phyloP scores from a whole-genome alignment of 1,140 invertebrate genomes.

The Propsilocerus akamusi region DNA sequence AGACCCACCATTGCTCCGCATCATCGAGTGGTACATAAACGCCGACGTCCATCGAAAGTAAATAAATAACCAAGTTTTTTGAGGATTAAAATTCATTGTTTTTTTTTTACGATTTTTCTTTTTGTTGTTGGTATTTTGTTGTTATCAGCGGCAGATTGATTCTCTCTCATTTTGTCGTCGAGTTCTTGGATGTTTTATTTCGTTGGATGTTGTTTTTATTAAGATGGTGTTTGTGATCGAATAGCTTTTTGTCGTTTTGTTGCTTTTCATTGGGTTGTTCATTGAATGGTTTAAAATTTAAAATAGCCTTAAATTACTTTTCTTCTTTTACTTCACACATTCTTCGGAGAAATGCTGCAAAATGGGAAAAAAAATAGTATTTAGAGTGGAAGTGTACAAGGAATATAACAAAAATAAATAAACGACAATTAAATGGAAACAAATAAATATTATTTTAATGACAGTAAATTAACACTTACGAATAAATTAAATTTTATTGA shows the following conservation, averaged over 20 bases:
- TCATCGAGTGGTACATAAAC: not conserved
- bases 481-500: not conserved
- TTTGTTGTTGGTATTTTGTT: not conserved
- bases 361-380: conserved; percentile 8
- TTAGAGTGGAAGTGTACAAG: not conserved
- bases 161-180: not conserved
- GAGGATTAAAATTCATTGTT: not conserved
- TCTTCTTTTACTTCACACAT: conserved; percentile 34
- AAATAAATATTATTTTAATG: too few species aligned
- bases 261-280: too few species aligned
- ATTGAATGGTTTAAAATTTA: too few species aligned
- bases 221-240: not conserved
- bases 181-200: not conserved
- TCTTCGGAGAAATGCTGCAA: conserved; percentile 48
- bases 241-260: not conserved
- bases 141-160: conserved; percentile 1
- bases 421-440: too few species aligned
- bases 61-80: too few species aligned
- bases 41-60: not conserved
- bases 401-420: not conserved
- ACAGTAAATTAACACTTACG: not conserved
- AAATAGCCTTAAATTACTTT: conserved; percentile 23
- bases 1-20: not conserved
- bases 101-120: not conserved
- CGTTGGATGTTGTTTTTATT: not conserved